Evolutionary conservation across 2,888 invertebrate genomes (phyloP).

Genomic region (Pseudanteris insignis): DNA sequence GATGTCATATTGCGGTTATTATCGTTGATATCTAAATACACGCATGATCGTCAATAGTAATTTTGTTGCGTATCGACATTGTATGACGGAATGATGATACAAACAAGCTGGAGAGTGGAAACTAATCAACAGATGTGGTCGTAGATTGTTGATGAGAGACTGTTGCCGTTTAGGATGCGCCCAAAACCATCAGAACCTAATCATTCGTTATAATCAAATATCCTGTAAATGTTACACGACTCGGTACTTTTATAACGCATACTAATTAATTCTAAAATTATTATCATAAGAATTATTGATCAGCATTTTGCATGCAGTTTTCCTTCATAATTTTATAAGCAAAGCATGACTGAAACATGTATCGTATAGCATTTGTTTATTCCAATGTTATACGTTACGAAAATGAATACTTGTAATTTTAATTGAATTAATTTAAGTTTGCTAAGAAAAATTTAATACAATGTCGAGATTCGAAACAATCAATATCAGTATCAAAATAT

Average conservation of each 20-base stretch:
- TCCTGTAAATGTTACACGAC: slow-evolving; percentile 14
- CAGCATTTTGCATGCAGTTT: no score
- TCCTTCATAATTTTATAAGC: slow-evolving; percentile 3
- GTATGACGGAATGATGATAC: slow-evolving; percentile 11
- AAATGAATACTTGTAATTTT: no score
- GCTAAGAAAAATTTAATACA: no score
- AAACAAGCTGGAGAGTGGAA: slow-evolving; percentile 22
- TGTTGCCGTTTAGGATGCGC: slow-evolving; percentile 16
- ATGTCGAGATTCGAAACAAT: no score
- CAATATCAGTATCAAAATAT: no score
- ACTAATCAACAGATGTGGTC: slow-evolving; percentile 35
- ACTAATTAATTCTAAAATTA: no score
- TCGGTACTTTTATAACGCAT: no score
- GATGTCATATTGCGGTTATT: neutral
- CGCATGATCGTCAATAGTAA: slow-evolving; percentile 16
- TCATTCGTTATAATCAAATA: slow-evolving; percentile 39
- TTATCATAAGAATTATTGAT: no score
- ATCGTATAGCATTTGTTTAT: no score
- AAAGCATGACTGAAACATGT: no score
- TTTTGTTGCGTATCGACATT: slow-evolving; percentile 23
- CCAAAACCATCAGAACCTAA: slow-evolving; percentile 27
- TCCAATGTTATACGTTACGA: no score
- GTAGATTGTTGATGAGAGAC: slow-evolving; percentile 32
- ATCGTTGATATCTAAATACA: slow-evolving; percentile 15
- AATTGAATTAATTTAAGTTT: no score